These are phyloP conservation scores for Alligator sinensis DNA, from an alignment of 2,113 vertebrate genomes.

Conservation along the genomic window DNA sequence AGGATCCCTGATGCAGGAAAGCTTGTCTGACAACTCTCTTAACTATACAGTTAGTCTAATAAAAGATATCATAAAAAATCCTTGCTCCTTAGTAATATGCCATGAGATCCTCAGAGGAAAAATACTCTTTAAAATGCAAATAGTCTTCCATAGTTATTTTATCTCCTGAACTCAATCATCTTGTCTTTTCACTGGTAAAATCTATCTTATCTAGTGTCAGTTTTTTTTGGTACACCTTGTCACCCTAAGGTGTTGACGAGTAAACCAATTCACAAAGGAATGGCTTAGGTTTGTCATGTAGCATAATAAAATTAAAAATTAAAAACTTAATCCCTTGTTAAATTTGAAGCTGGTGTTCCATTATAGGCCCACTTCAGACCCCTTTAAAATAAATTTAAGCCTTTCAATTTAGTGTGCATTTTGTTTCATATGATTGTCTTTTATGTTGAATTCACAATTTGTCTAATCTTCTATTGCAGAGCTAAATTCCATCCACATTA, in stretches of 20 bases:
- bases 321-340: background rate
- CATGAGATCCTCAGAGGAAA: too few species aligned
- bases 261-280: background rate
- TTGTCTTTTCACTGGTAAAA: background rate
- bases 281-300: background rate
- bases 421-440: background rate
- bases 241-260: slow-evolving; percentile 10
- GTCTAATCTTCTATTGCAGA: background rate
- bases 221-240: background rate
- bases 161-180: too few species aligned
- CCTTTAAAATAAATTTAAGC: background rate
- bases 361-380: background rate
- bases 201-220: background rate
- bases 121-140: too few species aligned
- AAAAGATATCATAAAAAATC: too few species aligned
- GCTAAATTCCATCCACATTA: background rate
- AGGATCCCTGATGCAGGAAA: too few species aligned
- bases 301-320: background rate
- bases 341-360: background rate
- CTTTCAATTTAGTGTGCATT: background rate
- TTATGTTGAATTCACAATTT: background rate
- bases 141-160: too few species aligned
- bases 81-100: too few species aligned
- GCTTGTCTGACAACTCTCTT: too few species aligned
- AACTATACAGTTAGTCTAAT: too few species aligned